Percentiles rank a stretch among this genome's conserved stretches.
Evolutionary conservation across 2,113 vertebrate species (phyloP).

Genomic region (Vimba vimba): DNA sequence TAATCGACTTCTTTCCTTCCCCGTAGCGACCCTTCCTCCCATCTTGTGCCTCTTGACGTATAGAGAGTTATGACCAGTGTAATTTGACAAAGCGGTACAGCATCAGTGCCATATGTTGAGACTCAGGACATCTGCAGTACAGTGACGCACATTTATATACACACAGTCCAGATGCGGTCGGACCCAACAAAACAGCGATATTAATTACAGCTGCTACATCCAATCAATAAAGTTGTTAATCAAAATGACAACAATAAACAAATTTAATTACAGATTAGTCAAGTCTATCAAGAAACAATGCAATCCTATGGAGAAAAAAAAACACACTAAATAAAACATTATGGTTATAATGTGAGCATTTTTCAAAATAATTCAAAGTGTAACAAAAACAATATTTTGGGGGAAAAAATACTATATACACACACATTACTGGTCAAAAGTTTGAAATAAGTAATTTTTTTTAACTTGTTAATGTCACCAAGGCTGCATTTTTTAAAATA

Average conservation of each 20-base stretch:
- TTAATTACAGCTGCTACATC: neutral
- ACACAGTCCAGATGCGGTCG: conserved; percentile 13
- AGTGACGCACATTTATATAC: neutral
- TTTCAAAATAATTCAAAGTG: too few species aligned
- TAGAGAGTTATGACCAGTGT: neutral
- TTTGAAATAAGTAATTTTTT: too few species aligned
- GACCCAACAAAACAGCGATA: neutral
- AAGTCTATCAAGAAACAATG: neutral
- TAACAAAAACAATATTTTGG: too few species aligned
- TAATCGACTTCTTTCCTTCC: conserved; percentile 15
- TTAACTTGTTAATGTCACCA: too few species aligned
- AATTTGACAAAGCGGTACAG: conserved; percentile 3
- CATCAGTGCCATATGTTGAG: conserved; percentile 29
- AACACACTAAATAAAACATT: neutral
- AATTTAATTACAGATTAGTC: neutral
- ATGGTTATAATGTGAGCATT: too few species aligned
- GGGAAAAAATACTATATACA: too few species aligned
- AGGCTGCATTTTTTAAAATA: too few species aligned
- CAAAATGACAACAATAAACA: neutral
- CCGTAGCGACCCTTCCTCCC: neutral
- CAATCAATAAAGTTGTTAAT: neutral
- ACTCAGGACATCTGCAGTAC: neutral
- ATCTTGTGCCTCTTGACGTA: neutral
- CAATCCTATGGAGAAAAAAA: neutral
- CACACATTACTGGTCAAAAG: too few species aligned